Conservation (phyloP, 1,140 invertebrate species). For the Orchestia grillus region DNA sequence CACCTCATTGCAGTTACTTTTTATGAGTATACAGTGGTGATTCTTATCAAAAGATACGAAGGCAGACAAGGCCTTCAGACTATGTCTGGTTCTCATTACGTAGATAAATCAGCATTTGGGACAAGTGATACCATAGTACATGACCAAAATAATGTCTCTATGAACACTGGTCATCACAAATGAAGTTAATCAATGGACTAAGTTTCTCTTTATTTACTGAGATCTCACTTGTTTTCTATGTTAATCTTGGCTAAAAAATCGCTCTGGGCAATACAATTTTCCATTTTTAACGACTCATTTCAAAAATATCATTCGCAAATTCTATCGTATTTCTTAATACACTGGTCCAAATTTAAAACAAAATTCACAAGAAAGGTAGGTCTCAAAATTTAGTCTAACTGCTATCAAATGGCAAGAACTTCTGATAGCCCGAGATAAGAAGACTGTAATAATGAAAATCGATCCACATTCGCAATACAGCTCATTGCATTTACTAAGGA, state of each 20-base stretch:
- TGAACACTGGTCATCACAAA: too few species aligned
- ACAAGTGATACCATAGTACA: neutral
- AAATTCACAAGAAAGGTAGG: neutral
- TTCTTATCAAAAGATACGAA: neutral
- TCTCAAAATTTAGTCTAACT: neutral
- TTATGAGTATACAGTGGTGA: neutral
- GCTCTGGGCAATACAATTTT: neutral
- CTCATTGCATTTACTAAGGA: neutral
- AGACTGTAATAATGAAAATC: neutral
- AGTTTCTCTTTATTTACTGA: neutral
- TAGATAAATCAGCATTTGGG: neutral
- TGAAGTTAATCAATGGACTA: too few species aligned
- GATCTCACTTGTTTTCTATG: neutral
- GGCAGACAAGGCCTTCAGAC: slow-evolving; percentile 10
- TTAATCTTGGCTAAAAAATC: neutral
- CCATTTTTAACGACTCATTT: neutral
- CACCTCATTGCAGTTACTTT: neutral
- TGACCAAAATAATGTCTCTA: neutral
- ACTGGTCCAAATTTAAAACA: neutral
- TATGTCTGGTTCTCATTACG: neutral
- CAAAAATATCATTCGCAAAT: neutral
- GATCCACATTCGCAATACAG: neutral
- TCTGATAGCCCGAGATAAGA: neutral
- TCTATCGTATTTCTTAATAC: neutral
- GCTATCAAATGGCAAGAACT: neutral